Evolutionary conservation across 2,888 invertebrate species (phyloP).

Genomic region (Nephrotoma guestfalica): DNA sequence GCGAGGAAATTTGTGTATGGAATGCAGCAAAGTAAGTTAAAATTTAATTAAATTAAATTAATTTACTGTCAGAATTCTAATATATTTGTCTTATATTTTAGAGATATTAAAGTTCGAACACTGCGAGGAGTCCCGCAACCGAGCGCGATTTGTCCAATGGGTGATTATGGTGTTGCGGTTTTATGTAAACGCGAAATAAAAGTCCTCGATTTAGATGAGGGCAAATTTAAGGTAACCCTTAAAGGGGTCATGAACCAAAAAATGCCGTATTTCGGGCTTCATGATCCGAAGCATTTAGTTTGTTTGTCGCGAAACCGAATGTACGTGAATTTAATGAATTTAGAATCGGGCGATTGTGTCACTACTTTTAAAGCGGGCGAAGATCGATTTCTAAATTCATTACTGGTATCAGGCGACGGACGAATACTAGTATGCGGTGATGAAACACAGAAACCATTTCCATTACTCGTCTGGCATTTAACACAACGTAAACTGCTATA

Average conservation of each 20-base stretch:
- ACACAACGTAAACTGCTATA: constrained; percentile 70
- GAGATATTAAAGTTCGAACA: constrained; percentile 50
- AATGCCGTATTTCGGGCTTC: constrained; percentile 79
- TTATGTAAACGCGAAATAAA: constrained; percentile 67
- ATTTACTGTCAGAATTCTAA: not conserved
- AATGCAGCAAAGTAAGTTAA: constrained; percentile 43
- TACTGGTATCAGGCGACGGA: constrained; percentile 78
- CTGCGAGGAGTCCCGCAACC: constrained; percentile 63
- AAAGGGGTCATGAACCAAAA: constrained; percentile 87
- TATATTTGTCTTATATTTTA: constrained; percentile 17
- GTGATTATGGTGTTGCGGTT: constrained; percentile 60
- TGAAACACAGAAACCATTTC: constrained; percentile 85
- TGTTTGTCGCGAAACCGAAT: constrained; percentile 73
- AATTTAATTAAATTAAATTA: not conserved
- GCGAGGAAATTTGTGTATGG: constrained; percentile 71
- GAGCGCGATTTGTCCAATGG: constrained; percentile 61
- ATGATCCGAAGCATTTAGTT: constrained; percentile 60
- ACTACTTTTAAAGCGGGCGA: constrained; percentile 83
- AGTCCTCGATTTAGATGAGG: constrained; percentile 66
- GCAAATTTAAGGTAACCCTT: constrained; percentile 45
- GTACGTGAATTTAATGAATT: constrained; percentile 79
- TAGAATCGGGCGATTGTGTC: constrained; percentile 49
- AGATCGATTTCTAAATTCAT: constrained; percentile 75
- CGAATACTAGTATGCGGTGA: constrained; percentile 79
- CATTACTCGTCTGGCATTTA: constrained; percentile 77